A percentile compares a stretch with the other conserved stretches of the same genome.
These are phyloP conservation scores for Tupaia tana DNA, from an alignment of 2,113 vertebrate species.

Conservation along the genomic window DNA sequence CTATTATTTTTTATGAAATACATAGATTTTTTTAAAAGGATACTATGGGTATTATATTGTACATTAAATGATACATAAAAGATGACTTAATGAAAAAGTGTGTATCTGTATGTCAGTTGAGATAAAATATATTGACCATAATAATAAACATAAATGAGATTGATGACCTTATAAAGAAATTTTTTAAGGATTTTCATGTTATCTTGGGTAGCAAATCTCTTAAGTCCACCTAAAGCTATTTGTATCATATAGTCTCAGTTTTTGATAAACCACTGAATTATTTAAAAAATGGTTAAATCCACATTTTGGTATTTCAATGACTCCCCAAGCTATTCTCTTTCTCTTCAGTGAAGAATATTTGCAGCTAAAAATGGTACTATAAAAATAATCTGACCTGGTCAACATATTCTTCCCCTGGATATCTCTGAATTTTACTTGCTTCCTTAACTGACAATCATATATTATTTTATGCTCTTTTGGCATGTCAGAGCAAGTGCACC, in stretches of 20 bases:
- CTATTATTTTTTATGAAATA: not conserved
- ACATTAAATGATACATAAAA: not conserved
- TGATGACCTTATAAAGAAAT: not conserved
- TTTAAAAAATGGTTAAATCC: not conserved
- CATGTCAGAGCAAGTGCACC: not conserved
- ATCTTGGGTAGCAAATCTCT: not conserved
- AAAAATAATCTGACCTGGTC: constrained; percentile 41
- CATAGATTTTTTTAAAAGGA: not conserved
- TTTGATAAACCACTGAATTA: not conserved
- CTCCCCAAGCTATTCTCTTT: not conserved
- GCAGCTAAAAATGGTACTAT: constrained; percentile 20
- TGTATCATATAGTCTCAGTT: not conserved
- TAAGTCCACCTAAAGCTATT: not conserved
- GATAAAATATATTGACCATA: not conserved
- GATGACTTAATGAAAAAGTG: not conserved
- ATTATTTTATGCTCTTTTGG: constrained; percentile 37
- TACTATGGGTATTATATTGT: not conserved
- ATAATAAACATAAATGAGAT: not conserved
- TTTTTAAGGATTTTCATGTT: not conserved
- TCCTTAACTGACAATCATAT: constrained; percentile 21
- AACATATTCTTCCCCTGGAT: constrained; percentile 16
- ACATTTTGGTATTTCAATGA: not conserved
- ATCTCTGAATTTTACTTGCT: constrained; percentile 40
- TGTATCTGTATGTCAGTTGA: not conserved
- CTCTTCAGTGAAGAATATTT: not conserved